Percentiles rank a stretch among this genome's conserved stretches.
These are phyloP conservation scores for Prosopocoilus inquinatus DNA, from an alignment of 2,888 invertebrate genomes.

Conservation along the genomic window DNA sequence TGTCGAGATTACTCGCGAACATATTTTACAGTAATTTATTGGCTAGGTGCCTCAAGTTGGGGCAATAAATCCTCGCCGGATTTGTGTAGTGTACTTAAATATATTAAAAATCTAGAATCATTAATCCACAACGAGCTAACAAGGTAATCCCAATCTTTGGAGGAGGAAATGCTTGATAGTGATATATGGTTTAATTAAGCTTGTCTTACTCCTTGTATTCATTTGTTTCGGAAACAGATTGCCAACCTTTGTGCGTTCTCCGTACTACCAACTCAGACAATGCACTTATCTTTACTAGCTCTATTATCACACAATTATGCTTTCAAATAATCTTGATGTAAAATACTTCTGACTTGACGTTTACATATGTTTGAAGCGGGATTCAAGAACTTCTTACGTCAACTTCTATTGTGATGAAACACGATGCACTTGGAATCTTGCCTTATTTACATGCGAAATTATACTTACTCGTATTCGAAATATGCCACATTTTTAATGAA, in stretches of 20 bases:
- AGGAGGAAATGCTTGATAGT: slow-evolving; percentile 42
- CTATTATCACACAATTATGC: slow-evolving; percentile 41
- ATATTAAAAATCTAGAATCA: slow-evolving; percentile 48
- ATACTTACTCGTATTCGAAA: too few relatives aligned
- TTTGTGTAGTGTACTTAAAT: slow-evolving; percentile 24
- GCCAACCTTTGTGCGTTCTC: slow-evolving; percentile 41
- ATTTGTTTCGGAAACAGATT: slow-evolving; percentile 51
- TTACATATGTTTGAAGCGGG: slow-evolving; percentile 31
- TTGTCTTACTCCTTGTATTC: slow-evolving; percentile 51
- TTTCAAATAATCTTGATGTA: slow-evolving; percentile 33
- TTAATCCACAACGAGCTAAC: slow-evolving; percentile 48
- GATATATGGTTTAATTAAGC: slow-evolving; percentile 52
- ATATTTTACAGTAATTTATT: slow-evolving; percentile 18
- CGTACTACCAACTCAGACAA: slow-evolving; percentile 39
- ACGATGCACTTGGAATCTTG: too few relatives aligned
- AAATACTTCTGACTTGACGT: slow-evolving; percentile 25
- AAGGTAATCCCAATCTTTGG: slow-evolving; percentile 47
- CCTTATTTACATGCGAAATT: too few relatives aligned
- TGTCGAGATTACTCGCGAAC: neutral
- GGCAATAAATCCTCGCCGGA: slow-evolving; percentile 13
- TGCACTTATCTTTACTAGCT: slow-evolving; percentile 35
- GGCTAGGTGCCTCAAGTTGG: slow-evolving; percentile 13
- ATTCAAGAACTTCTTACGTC: too few relatives aligned
- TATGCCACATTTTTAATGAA: too few relatives aligned
- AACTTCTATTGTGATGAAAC: too few relatives aligned